These are phyloP conservation scores for Tetragonula carbonaria DNA, from an alignment of 2,888 invertebrate genomes.

Conservation along the genomic window DNA sequence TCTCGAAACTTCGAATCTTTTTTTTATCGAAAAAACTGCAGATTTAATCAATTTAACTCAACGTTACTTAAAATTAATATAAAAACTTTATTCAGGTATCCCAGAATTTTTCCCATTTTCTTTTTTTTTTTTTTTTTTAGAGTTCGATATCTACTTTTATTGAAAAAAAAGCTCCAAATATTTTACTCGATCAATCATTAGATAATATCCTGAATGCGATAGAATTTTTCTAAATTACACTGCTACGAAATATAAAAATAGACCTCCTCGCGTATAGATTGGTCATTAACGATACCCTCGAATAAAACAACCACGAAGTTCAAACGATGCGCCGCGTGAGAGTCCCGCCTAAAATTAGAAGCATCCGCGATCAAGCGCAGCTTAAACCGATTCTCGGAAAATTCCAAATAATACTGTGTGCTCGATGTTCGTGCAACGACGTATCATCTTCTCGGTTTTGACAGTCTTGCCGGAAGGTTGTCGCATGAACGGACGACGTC, in stretches of 20 bases:
- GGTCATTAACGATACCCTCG: background rate
- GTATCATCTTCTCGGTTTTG: background rate
- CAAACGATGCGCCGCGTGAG: background rate
- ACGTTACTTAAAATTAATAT: too few relatives aligned
- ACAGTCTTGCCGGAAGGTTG: constrained; percentile 9
- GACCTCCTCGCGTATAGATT: background rate
- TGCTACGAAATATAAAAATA: background rate
- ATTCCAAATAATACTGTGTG: constrained; percentile 19
- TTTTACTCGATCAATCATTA: too few relatives aligned
- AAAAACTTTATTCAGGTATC: too few relatives aligned
- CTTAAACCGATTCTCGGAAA: constrained; percentile 18
- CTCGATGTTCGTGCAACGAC: constrained; percentile 2
- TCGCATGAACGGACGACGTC: background rate
- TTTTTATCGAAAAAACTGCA: too few relatives aligned
- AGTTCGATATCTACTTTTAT: too few relatives aligned
- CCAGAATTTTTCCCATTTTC: too few relatives aligned
- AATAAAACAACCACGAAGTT: background rate
- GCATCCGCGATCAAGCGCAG: constrained; percentile 8
- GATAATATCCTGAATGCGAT: too few relatives aligned
- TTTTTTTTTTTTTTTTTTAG: too few relatives aligned
- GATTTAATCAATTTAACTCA: too few relatives aligned
- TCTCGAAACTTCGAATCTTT: too few relatives aligned
- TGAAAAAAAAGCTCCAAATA: too few relatives aligned
- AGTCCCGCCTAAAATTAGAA: constrained; percentile 21
- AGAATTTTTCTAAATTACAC: background rate